These are phyloP conservation scores for Eidolon dupreanum DNA, from an alignment of 2,797 vertebrate genomes.

Conservation along the genomic window DNA sequence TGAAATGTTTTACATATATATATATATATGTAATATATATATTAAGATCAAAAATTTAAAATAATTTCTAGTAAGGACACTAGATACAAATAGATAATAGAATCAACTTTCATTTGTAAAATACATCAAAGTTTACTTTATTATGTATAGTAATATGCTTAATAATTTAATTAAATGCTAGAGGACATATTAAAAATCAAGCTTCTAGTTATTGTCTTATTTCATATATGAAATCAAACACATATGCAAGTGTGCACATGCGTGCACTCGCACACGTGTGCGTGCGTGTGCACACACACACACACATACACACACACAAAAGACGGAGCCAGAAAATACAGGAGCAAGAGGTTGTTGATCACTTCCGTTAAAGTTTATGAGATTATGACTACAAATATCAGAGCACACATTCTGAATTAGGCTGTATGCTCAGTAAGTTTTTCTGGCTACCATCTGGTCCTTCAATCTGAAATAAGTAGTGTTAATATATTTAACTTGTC, in stretches of 20 bases:
- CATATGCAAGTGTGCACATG: no score
- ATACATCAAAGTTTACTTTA: background rate
- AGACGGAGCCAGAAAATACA: background rate
- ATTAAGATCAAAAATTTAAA: background rate
- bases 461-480: slow-evolving; percentile 17
- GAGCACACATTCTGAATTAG: background rate
- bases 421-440: slow-evolving; percentile 17
- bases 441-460: background rate
- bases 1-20: background rate
- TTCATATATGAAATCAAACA: background rate
- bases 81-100: background rate
- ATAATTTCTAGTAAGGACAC: background rate
- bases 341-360: background rate
- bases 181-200: background rate
- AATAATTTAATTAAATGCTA: background rate
- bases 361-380: background rate
- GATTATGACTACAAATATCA: background rate
- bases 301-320: background rate
- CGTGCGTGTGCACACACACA: background rate
- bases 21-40: background rate
- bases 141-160: background rate
- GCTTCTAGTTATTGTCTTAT: background rate
- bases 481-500: slow-evolving; percentile 50
- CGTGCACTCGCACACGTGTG: no score
- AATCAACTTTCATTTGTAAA: background rate